Conservation (phyloP, 2,113 vertebrate species). For the Delphinus delphis region DNA sequence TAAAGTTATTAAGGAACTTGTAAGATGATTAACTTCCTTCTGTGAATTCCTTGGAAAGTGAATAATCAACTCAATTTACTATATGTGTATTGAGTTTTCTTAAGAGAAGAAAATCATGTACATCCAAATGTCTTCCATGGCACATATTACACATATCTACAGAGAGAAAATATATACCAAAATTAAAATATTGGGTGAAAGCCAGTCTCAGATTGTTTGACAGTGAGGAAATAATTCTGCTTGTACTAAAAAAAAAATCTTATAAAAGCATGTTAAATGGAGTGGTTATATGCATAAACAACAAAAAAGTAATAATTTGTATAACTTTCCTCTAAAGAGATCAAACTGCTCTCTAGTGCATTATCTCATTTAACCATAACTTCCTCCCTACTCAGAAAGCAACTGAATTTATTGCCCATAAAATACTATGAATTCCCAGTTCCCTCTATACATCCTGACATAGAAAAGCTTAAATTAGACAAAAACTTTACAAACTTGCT, state of each 20-base stretch:
- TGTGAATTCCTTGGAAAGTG: background rate
- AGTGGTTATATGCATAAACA: background rate
- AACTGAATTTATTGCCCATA: background rate
- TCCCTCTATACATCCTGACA: background rate
- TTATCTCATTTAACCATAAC: conserved; percentile 27
- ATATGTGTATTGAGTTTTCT: background rate
- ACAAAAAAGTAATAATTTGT: background rate
- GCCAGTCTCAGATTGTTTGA: background rate
- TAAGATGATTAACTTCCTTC: background rate
- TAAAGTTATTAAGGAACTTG: background rate
- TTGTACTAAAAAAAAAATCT: background rate
- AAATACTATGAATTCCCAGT: background rate
- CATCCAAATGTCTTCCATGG: background rate
- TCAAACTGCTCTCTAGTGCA: background rate
- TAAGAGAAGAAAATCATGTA: background rate
- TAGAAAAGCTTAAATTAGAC: background rate
- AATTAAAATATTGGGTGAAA: background rate
- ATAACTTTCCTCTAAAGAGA: background rate
- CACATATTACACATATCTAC: background rate
- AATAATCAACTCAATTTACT: background rate
- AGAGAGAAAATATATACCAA: background rate
- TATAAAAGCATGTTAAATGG: background rate
- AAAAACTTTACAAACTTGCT: background rate
- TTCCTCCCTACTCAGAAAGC: background rate
- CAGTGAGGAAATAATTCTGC: background rate